Evolutionary conservation across 2,888 invertebrate genomes (phyloP).

Genomic region (Lordiphosa fenestrarum): DNA sequence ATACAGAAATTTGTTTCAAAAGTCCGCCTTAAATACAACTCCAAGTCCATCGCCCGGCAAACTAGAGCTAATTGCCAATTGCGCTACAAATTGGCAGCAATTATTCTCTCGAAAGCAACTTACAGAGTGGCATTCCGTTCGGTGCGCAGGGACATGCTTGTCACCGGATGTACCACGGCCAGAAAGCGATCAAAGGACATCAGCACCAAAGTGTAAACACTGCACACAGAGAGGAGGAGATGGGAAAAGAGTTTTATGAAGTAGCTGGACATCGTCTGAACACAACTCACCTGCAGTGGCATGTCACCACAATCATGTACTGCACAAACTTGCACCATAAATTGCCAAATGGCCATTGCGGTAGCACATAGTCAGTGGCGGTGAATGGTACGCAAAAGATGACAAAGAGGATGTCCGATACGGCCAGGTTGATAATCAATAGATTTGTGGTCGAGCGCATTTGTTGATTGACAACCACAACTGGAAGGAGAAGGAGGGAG

Average conservation of each 20-base stretch:
- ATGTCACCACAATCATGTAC: constrained; percentile 94
- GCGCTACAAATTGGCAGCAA: neutral
- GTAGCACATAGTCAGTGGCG: constrained; percentile 92
- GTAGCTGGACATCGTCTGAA: too few species aligned
- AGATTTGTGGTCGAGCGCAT: constrained; percentile 97
- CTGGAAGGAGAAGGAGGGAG: constrained; percentile 72
- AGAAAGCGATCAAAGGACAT: constrained; percentile 96
- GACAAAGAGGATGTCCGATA: constrained; percentile 94
- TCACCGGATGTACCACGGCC: constrained; percentile 95
- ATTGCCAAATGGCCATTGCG: constrained; percentile 94
- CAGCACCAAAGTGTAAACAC: constrained; percentile 94
- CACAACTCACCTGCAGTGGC: constrained; percentile 86
- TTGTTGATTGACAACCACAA: constrained; percentile 92
- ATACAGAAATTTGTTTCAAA: neutral
- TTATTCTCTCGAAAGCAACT: constrained; percentile 49
- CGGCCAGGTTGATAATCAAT: constrained; percentile 93
- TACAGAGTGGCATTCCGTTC: constrained; percentile 87
- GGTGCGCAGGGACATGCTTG: constrained; percentile 91
- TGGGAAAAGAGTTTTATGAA: neutral
- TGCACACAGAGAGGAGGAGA: constrained; percentile 78
- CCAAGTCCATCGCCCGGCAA: too few species aligned
- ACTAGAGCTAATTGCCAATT: too few species aligned
- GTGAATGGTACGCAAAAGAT: constrained; percentile 97
- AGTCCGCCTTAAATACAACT: too few species aligned
- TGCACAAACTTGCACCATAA: constrained; percentile 92